Percentiles rank a stretch among this genome's conserved stretches.
phyloP scores from a whole-genome alignment of 2,113 vertebrate species.

The Neotoma lepida region DNA sequence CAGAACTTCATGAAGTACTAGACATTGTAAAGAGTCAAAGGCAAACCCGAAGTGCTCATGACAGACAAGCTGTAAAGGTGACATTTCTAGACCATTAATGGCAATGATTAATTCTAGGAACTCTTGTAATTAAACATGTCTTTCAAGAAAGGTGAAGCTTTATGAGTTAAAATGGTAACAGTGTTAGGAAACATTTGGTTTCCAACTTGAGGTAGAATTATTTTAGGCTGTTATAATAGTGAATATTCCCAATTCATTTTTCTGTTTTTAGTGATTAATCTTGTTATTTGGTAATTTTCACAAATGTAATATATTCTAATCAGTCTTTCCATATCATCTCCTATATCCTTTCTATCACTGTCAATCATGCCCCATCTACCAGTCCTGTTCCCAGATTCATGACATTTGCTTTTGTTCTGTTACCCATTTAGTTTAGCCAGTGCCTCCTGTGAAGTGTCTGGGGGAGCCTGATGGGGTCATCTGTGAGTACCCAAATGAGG shows the following conservation, averaged over 20 bases:
- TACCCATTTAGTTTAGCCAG: background rate
- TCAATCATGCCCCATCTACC: no score
- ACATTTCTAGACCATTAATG: constrained; percentile 62
- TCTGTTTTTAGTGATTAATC: background rate
- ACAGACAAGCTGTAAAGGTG: constrained; percentile 35
- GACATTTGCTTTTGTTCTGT: background rate
- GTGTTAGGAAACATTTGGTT: background rate
- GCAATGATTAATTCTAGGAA: constrained; percentile 56
- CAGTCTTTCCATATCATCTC: no score
- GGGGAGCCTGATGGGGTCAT: no score
- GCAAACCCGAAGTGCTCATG: background rate
- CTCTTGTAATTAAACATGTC: background rate
- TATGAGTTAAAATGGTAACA: constrained; percentile 19
- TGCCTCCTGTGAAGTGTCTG: background rate
- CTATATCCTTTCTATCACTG: background rate
- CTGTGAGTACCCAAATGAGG: background rate
- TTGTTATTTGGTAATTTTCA: background rate
- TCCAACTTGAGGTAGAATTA: background rate
- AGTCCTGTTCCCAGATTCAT: no score
- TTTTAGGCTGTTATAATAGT: background rate
- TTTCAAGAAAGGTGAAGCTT: constrained; percentile 54
- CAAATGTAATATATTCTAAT: background rate
- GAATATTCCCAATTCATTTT: background rate
- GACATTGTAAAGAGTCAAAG: background rate
- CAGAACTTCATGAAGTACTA: background rate